phyloP scores from a whole-genome alignment of 2,888 invertebrate genomes.

The Metopia argyrocephala region DNA sequence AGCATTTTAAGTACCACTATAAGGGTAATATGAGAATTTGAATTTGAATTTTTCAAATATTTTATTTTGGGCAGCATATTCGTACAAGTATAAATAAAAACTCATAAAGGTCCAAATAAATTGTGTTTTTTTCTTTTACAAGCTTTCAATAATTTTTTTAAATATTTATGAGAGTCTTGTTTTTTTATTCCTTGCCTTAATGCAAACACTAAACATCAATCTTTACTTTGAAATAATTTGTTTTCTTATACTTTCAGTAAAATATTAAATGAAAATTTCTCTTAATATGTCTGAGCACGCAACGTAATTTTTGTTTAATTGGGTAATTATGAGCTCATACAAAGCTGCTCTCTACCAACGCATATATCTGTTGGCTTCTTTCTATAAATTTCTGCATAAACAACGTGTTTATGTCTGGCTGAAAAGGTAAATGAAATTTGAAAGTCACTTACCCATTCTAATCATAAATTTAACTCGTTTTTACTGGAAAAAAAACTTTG shows the following conservation, averaged over 20 bases:
- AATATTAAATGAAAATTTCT: constrained; percentile 65
- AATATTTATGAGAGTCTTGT: no score
- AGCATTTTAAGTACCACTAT: neutral
- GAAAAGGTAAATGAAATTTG: constrained; percentile 32
- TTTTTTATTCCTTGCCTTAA: no score
- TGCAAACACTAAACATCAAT: no score
- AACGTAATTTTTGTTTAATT: constrained; percentile 79
- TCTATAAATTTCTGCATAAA: constrained; percentile 26
- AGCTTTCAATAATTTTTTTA: no score
- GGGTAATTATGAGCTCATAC: constrained; percentile 78
- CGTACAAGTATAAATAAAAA: constrained; percentile 5
- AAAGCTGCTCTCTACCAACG: constrained; percentile 67
- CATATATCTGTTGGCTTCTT: neutral
- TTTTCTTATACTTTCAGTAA: constrained; percentile 30
- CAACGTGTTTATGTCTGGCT: constrained; percentile 37
- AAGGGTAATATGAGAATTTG: neutral
- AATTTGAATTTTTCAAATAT: neutral
- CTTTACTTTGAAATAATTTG: no score
- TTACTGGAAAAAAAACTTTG: constrained; percentile 21
- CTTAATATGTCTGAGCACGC: constrained; percentile 79
- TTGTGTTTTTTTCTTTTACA: no score
- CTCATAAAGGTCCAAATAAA: no score
- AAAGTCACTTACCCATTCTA: neutral
- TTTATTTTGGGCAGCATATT: neutral
- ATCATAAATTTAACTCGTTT: neutral